Conservation (phyloP, 1,140 invertebrate genomes). For the Aphaenogaster floridana region DNA sequence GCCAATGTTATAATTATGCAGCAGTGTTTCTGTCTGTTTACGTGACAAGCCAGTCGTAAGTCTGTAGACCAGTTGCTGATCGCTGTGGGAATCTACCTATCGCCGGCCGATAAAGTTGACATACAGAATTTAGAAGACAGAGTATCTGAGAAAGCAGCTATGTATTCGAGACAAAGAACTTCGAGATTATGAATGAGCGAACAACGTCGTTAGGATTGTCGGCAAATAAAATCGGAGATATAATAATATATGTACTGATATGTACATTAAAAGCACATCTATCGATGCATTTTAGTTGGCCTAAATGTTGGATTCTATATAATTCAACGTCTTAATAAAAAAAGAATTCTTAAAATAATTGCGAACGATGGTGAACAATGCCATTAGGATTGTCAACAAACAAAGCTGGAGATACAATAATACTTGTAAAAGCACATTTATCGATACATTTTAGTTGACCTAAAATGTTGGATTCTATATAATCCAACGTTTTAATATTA, state of each 20-base stretch:
- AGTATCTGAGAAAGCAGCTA: not conserved
- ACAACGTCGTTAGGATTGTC: not conserved
- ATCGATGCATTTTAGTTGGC: not conserved
- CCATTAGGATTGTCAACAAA: not conserved
- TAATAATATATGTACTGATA: not conserved
- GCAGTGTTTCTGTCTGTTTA: not conserved
- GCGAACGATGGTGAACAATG: not conserved
- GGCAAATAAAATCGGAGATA: not conserved
- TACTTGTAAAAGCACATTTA: not conserved
- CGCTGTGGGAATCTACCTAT: slow-evolving; percentile 1
- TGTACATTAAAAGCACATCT: not conserved
- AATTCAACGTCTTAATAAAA: not conserved
- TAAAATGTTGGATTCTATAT: not conserved
- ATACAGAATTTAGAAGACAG: not conserved
- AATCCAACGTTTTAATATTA: not conserved
- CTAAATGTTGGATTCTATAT: not conserved
- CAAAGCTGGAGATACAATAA: not conserved
- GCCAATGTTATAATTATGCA: not conserved
- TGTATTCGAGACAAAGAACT: not conserved
- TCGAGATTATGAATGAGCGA: not conserved
- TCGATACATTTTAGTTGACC: not conserved
- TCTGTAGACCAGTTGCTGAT: not conserved
- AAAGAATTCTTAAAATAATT: not conserved
- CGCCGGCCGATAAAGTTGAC: slow-evolving; percentile 7
- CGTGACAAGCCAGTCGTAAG: not conserved